phyloP scores from a whole-genome alignment of 1,140 invertebrate genomes.

The Agraylea sexmaculata region DNA sequence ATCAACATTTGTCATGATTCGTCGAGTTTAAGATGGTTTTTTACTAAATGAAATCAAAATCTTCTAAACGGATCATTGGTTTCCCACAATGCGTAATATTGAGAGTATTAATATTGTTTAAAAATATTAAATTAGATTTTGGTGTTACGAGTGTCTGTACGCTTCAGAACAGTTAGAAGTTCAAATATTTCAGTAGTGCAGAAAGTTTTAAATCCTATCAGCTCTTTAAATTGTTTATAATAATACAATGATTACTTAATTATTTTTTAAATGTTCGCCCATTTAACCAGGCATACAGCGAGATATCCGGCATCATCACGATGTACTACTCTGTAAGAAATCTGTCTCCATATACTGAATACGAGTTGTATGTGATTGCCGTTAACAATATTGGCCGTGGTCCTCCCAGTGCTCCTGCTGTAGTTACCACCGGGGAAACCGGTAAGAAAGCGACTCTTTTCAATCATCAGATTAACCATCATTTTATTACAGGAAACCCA shows the following conservation, averaged over 20 bases:
- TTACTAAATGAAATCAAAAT: too few relatives aligned
- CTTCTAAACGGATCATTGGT: too few relatives aligned
- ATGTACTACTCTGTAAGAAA: constrained; percentile 84
- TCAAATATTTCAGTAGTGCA: neutral
- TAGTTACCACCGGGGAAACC: constrained; percentile 91
- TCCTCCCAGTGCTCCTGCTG: constrained; percentile 67
- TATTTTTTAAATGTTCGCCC: too few relatives aligned
- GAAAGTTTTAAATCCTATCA: neutral
- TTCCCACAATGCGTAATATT: too few relatives aligned
- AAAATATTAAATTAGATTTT: too few relatives aligned
- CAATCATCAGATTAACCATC: too few relatives aligned
- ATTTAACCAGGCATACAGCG: constrained; percentile 59
- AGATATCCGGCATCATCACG: constrained; percentile 85
- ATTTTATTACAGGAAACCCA: too few relatives aligned
- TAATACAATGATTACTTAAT: too few relatives aligned
- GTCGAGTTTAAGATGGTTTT: too few relatives aligned
- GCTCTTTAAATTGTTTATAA: neutral
- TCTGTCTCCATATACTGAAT: constrained; percentile 88
- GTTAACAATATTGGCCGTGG: constrained; percentile 89
- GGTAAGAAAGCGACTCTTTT: constrained; percentile 53
- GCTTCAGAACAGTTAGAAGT: neutral
- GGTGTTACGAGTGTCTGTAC: neutral
- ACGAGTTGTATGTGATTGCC: constrained; percentile 92
- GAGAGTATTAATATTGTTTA: too few relatives aligned
- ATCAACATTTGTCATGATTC: too few relatives aligned